A percentile compares a stretch with the other conserved stretches of the same genome.
These are phyloP conservation scores for Seira musarum DNA, from an alignment of 2,888 invertebrate genomes.

Conservation along the genomic window DNA sequence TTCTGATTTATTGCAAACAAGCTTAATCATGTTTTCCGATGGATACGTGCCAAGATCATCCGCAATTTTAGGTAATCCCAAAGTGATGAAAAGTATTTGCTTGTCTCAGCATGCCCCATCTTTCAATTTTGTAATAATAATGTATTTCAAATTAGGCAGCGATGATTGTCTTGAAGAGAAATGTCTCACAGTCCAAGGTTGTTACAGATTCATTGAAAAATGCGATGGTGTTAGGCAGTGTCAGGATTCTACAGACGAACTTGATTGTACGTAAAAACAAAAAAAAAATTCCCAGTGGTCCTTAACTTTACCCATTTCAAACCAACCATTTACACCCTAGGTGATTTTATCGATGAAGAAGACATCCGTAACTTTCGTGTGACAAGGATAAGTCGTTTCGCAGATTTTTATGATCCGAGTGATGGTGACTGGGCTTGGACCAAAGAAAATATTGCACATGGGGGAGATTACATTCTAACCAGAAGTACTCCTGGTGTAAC, in stretches of 20 bases:
- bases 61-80: conserved; percentile 20
- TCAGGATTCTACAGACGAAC: conserved; percentile 72
- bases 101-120: conserved; percentile 30
- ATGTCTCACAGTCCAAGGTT: conserved; percentile 72
- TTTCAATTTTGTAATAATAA: conserved; percentile 16
- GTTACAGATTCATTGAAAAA: conserved; percentile 71
- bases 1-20: conserved; percentile 74
- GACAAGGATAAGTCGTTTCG: conserved; percentile 60
- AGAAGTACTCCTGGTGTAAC: conserved; percentile 72
- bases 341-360: conserved; percentile 68
- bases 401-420: conserved; percentile 71
- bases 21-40: conserved; percentile 74
- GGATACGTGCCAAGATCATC: conserved; percentile 71
- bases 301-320: background rate
- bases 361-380: conserved; percentile 70
- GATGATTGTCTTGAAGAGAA: conserved; percentile 66
- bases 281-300: background rate
- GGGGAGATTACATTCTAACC: conserved; percentile 72
- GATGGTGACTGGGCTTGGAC: conserved; percentile 73
- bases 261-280: conserved; percentile 71
- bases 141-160: conserved; percentile 1
- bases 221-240: conserved; percentile 74
- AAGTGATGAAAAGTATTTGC: background rate
- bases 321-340: conserved; percentile 64
- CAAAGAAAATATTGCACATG: conserved; percentile 71